phyloP scores from a whole-genome alignment of 2,113 vertebrate species.

The Amphiprion percula region DNA sequence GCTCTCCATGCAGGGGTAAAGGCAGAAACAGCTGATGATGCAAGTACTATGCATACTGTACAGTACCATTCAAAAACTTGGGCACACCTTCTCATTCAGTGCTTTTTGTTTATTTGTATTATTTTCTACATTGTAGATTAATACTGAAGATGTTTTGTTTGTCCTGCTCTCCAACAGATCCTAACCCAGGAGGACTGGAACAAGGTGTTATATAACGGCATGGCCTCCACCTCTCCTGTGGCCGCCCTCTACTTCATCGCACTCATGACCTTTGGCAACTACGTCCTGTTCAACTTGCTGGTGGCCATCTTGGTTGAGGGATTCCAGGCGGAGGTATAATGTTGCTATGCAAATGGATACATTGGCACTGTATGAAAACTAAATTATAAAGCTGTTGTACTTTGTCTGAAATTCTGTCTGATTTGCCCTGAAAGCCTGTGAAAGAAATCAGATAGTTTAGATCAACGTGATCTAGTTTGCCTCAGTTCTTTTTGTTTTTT shows the following conservation, averaged over 20 bases:
- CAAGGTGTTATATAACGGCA: conserved; percentile 96
- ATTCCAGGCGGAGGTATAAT: conserved; percentile 95
- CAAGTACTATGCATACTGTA: too few relatives aligned
- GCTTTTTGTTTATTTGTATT: too few relatives aligned
- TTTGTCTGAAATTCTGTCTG: not conserved
- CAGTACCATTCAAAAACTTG: too few relatives aligned
- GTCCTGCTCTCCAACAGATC: conserved; percentile 83
- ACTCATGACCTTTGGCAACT: conserved; percentile 98
- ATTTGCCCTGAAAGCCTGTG: not conserved
- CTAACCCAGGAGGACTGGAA: conserved; percentile 99
- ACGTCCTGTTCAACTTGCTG: conserved; percentile 97
- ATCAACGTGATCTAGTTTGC: not conserved
- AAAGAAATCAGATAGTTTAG: not conserved
- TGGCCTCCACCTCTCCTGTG: conserved; percentile 96
- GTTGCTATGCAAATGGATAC: not conserved
- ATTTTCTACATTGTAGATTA: too few relatives aligned
- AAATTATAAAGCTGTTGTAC: not conserved
- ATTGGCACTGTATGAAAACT: too few relatives aligned
- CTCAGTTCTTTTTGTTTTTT: not conserved
- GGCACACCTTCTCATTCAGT: too few relatives aligned
- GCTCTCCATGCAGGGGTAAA: too few relatives aligned
- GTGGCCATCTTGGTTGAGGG: conserved; percentile 99
- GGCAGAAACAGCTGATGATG: too few relatives aligned
- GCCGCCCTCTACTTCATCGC: conserved; percentile 98
- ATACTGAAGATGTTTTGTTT: too few relatives aligned